These are phyloP conservation scores for Charina bottae DNA, from an alignment of 2,113 vertebrate species.

Conservation along the genomic window DNA sequence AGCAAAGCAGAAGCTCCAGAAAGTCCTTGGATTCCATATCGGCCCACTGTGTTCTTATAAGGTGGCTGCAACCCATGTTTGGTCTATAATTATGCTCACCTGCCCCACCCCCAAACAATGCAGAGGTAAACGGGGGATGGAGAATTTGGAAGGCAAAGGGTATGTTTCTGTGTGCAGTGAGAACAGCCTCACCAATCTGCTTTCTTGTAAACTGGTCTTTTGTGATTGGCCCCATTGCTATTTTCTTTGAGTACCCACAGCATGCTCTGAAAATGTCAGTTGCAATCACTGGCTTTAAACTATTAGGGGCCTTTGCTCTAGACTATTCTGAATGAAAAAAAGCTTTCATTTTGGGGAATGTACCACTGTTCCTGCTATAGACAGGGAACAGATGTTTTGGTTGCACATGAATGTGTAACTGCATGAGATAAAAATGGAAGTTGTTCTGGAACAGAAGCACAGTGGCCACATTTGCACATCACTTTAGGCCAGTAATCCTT, in stretches of 20 bases:
- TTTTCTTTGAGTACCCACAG: neutral
- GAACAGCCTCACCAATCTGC: neutral
- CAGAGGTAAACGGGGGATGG: neutral
- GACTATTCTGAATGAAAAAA: neutral
- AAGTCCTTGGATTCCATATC: neutral
- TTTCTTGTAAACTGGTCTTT: neutral
- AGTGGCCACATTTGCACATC: neutral
- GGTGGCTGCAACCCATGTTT: neutral
- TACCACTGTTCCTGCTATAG: neutral
- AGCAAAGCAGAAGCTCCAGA: neutral
- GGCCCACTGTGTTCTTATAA: neutral
- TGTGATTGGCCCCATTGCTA: neutral
- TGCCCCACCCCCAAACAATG: neutral
- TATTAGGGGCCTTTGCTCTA: neutral
- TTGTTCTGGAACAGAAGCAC: neutral
- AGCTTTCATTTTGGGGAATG: neutral
- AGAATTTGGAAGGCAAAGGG: neutral
- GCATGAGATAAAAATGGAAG: neutral
- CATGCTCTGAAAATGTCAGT: neutral
- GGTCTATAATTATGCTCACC: neutral
- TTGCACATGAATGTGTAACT: neutral
- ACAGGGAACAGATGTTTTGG: neutral
- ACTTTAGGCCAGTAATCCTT: slow-evolving; percentile 1
- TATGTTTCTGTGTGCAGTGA: neutral
- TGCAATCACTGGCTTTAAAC: neutral